These are phyloP conservation scores for Heliocidaris erythrogramma DNA, from an alignment of 35 echinoderm and acorn worm genomes.

Conservation along the genomic window DNA sequence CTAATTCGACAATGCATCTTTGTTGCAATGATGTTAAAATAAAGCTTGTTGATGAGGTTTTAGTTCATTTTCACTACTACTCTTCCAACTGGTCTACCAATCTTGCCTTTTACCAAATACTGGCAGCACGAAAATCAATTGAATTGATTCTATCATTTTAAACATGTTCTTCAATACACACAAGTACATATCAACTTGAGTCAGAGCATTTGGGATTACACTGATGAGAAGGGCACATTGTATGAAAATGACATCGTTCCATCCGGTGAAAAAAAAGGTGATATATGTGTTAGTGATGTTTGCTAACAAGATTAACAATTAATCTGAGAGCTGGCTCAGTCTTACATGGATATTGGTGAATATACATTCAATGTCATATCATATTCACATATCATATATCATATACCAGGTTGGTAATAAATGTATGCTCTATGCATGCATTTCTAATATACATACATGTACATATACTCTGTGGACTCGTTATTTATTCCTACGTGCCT, in stretches of 20 bases:
- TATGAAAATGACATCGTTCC: neutral
- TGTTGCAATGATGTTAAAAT: neutral
- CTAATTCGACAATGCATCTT: neutral
- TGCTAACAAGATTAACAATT: neutral
- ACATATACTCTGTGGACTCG: conserved; percentile 26
- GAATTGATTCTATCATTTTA: neutral
- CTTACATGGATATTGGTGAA: neutral
- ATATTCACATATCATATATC: neutral
- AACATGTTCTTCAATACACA: neutral
- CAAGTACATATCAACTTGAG: neutral
- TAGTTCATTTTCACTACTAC: neutral
- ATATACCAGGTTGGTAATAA: neutral
- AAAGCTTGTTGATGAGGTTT: neutral
- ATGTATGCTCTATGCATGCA: neutral
- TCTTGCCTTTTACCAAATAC: neutral
- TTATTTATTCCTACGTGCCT: conserved; percentile 39
- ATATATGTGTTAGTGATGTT: neutral
- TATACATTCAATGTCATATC: neutral
- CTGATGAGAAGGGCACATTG: no score
- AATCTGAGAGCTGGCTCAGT: neutral
- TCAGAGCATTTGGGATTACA: neutral
- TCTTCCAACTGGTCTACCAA: neutral
- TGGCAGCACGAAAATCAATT: neutral
- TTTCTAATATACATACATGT: neutral
- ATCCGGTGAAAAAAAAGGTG: neutral